Evolutionary conservation across 2,888 invertebrate genomes (phyloP).

Genomic region (Pinctada fucata): DNA sequence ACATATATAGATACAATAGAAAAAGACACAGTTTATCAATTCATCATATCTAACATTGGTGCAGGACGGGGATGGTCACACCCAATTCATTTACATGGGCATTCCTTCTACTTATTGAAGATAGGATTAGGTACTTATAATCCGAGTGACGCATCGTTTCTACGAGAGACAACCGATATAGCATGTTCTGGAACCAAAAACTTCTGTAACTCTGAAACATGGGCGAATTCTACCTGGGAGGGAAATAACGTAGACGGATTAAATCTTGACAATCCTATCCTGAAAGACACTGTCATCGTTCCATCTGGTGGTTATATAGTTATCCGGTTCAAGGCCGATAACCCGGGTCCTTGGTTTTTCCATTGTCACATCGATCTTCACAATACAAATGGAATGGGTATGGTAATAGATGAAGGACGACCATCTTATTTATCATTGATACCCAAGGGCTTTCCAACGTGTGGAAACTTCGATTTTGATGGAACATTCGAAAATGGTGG

Average conservation of each 20-base stretch:
- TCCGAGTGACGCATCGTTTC: neutral
- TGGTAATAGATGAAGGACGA: constrained; percentile 13
- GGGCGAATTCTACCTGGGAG: constrained; percentile 41
- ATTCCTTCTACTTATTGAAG: constrained; percentile 59
- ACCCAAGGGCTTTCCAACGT: too few species aligned
- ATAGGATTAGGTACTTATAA: constrained; percentile 42
- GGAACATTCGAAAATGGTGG: too few species aligned
- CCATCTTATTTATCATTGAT: too few species aligned
- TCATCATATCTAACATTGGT: constrained; percentile 52
- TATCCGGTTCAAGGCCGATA: constrained; percentile 46
- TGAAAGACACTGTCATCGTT: constrained; percentile 47
- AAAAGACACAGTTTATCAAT: constrained; percentile 42
- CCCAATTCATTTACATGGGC: constrained; percentile 64
- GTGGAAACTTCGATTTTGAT: too few species aligned
- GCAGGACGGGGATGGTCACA: constrained; percentile 55
- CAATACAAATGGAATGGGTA: constrained; percentile 21
- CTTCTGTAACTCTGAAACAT: constrained; percentile 46
- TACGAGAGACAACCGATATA: constrained; percentile 32
- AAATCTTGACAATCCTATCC: constrained; percentile 22
- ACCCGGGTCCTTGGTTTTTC: too few species aligned
- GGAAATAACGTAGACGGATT: neutral
- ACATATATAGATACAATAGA: constrained; percentile 39
- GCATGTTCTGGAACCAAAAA: constrained; percentile 3
- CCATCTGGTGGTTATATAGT: constrained; percentile 60
- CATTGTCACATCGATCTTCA: too few species aligned